Base-by-base conservation (phyloP, 1,140 invertebrate genomes). In the Drosophila athabasca region DNA sequence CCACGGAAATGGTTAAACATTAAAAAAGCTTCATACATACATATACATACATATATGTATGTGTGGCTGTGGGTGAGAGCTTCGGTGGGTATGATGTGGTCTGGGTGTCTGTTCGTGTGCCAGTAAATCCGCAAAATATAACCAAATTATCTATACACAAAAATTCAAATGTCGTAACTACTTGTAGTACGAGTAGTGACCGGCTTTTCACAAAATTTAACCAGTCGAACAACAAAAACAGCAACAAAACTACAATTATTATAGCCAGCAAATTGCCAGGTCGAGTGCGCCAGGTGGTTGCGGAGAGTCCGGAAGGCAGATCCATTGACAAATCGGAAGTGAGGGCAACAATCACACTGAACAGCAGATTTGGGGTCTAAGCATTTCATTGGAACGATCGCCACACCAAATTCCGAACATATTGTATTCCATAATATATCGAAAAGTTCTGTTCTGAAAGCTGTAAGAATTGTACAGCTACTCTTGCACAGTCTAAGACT, bases 281-380 rank as follows among this genome's bases (percentile, higher is more conserved):
- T 3, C 24, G 1, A 48, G 17, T 48, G 22, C 49, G 24, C 0
- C n/a, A 35, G 15, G 24, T 19, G 22, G 31, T 8, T 19, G 5
- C 22, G 6, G 49, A 51, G 44, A 57, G 53, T 4, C 17, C 26
- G 52, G 17, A 45, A 17, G 31, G 26, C 13, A 41, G 26, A 59
- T 60, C 15, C 24, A 69, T 83, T 78, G 62, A 48, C 61, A 53
- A 88, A 88, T 85, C 68, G 75, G 83, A 88, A 87, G 76, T 81
- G 69, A 88, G 67, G 1, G 53, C 41, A 44, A 17, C 50, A 79
- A 76, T 79, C 76, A 73, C 49, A 66, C 43, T 53, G 6, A 13
- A n/a, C 65, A 62, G 64, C 67, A 52, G 62, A 50, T 50, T 66
- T 57, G 11, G 2, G 24, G 46, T 62, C 26, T 50, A 39, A 26